phyloP scores from a whole-genome alignment of 2,113 vertebrate genomes.

The Onychostoma macrolepis region DNA sequence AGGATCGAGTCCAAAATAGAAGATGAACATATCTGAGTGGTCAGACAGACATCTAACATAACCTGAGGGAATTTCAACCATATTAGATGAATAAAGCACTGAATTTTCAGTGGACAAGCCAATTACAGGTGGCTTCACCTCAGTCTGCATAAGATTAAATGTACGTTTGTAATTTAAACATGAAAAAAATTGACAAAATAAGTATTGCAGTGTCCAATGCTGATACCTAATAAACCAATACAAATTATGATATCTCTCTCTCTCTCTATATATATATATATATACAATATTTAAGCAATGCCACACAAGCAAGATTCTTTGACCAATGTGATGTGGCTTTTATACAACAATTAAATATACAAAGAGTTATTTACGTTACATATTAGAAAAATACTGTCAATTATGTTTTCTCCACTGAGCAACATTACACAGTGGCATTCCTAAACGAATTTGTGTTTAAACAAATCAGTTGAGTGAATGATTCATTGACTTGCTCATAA shows the following conservation, averaged over 20 bases:
- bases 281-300: neutral
- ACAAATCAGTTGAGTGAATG: neutral
- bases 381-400: neutral
- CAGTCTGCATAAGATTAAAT: neutral
- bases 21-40: constrained; percentile 3
- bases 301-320: neutral
- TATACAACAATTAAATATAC: neutral
- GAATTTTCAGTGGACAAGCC: neutral
- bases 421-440: neutral
- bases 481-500: neutral
- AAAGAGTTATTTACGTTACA: neutral
- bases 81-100: neutral
- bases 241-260: neutral
- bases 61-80: constrained; percentile 14
- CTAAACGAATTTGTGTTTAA: neutral
- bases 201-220: neutral
- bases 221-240: neutral
- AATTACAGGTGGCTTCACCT: neutral
- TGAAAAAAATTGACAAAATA: neutral
- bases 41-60: constrained; percentile 11
- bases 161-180: neutral
- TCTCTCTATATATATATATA: too few relatives aligned
- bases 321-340: neutral
- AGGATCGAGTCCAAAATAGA: constrained; percentile 23
- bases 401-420: neutral